These are phyloP conservation scores for Pedicia rivosa DNA, from an alignment of 2,888 invertebrate genomes.

Conservation along the genomic window DNA sequence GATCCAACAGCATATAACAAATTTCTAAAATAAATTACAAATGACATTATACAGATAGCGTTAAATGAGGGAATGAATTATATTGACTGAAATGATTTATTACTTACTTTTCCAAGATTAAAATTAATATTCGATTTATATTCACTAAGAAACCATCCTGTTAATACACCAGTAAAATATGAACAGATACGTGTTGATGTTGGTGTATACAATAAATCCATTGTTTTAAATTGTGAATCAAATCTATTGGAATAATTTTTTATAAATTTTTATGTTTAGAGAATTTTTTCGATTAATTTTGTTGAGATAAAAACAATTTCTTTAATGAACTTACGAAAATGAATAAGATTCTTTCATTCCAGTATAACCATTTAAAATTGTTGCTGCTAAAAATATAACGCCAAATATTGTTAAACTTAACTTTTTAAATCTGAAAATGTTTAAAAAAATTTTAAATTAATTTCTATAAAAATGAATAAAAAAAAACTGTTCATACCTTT, in stretches of 20 bases:
- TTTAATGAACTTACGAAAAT: slow-evolving; percentile 28
- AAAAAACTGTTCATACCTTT: slow-evolving; percentile 9
- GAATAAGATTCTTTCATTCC: slow-evolving; percentile 27
- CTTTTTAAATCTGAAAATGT: slow-evolving; percentile 25
- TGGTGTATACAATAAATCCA: slow-evolving; percentile 22
- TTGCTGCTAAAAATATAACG: slow-evolving; percentile 21
- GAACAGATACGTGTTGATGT: slow-evolving; percentile 27
- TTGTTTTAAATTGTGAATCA: slow-evolving; percentile 10
- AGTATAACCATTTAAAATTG: slow-evolving; percentile 22
- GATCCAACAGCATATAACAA: slow-evolving; percentile 10
- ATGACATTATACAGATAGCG: not conserved
- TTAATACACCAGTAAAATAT: slow-evolving; percentile 25
- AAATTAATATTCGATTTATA: slow-evolving; percentile 18
- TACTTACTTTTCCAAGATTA: slow-evolving; percentile 17
- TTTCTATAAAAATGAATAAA: not conserved
- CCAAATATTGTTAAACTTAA: slow-evolving; percentile 19
- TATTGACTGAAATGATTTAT: not conserved
- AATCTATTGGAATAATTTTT: slow-evolving; percentile 8
- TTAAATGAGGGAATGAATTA: not conserved
- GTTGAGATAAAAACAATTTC: not conserved
- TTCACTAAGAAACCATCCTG: slow-evolving; percentile 24
- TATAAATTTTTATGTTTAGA: slow-evolving; percentile 7
- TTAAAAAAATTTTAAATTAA: not conserved
- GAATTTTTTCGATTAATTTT: slow-evolving; percentile 8
- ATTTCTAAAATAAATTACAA: slow-evolving; percentile 7